Evolutionary conservation across 2,797 vertebrate genomes (phyloP).

Genomic region (Salarias fasciatus): DNA sequence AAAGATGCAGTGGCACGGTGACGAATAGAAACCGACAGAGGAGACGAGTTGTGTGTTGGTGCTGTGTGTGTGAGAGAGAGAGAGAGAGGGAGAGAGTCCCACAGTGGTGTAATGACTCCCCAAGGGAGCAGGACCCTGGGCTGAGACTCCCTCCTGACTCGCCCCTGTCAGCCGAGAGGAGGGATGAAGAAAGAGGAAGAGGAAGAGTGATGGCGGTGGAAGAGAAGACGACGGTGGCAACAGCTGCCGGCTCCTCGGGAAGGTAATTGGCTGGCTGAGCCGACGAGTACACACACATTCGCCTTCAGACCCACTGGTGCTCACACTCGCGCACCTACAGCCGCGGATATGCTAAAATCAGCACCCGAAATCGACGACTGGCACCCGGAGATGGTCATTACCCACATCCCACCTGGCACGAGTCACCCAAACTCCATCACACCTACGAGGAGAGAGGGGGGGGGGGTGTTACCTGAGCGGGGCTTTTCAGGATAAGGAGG

Average conservation of each 20-base stretch:
- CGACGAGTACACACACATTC: slow-evolving; percentile 43
- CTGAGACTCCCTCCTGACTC: slow-evolving; percentile 70
- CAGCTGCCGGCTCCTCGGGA: slow-evolving; percentile 79
- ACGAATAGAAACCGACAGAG: slow-evolving; percentile 65
- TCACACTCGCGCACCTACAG: neutral
- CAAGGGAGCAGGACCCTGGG: slow-evolving; percentile 74
- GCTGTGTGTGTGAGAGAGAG: slow-evolving; percentile 41
- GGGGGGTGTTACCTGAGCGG: neutral
- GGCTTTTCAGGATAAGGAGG: neutral
- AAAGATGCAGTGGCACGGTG: slow-evolving; percentile 50
- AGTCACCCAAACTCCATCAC: slow-evolving; percentile 19
- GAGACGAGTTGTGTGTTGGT: slow-evolving; percentile 53
- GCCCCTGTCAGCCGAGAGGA: slow-evolving; percentile 61
- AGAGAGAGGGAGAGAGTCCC: no score
- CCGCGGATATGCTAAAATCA: slow-evolving; percentile 1
- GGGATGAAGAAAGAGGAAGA: slow-evolving; percentile 40
- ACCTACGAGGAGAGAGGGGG: no score
- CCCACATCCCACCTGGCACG: slow-evolving; percentile 60
- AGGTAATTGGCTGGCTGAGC: slow-evolving; percentile 81
- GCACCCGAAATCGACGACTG: slow-evolving; percentile 36
- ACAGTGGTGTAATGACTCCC: slow-evolving; percentile 82
- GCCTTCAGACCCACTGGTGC: slow-evolving; percentile 9
- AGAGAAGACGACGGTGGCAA: slow-evolving; percentile 65
- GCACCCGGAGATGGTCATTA: slow-evolving; percentile 63
- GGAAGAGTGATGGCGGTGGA: slow-evolving; percentile 43